These are phyloP conservation scores for Phrynocephalus vlangalii DNA, from an alignment of 2,797 vertebrate genomes.

Conservation along the genomic window DNA sequence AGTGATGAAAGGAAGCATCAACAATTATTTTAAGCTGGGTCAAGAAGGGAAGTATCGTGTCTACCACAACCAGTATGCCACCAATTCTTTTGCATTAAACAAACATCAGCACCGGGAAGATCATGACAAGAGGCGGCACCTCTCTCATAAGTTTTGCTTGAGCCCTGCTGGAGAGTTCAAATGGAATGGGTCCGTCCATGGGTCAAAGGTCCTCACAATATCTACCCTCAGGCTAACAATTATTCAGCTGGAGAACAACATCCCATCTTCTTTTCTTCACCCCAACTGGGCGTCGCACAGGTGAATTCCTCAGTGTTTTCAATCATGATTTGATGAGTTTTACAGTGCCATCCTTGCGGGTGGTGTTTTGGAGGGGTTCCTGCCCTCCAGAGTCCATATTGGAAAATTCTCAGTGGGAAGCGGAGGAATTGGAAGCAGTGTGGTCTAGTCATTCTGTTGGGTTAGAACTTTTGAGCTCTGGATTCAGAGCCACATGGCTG, in stretches of 20 bases:
- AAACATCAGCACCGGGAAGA: constrained; percentile 99
- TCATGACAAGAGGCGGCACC: constrained; percentile 97
- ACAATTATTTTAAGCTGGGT: constrained; percentile 93
- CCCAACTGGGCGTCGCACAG: constrained; percentile 99
- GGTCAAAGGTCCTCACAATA: constrained; percentile 91
- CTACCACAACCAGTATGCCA: constrained; percentile 98
- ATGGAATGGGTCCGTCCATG: constrained; percentile 96
- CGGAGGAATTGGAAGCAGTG: background rate
- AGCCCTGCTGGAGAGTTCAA: constrained; percentile 95
- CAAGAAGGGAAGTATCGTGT: constrained; percentile 97
- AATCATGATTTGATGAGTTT: background rate
- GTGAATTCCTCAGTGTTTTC: constrained; percentile 73
- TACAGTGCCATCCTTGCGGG: background rate
- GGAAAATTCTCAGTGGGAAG: background rate
- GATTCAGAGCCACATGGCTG: no score
- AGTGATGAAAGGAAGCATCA: constrained; percentile 89
- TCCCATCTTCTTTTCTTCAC: constrained; percentile 95
- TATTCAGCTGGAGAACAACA: constrained; percentile 94
- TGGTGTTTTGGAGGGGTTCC: background rate
- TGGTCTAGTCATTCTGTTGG: no score
- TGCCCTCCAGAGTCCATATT: background rate
- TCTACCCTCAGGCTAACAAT: constrained; percentile 96
- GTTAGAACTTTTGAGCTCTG: no score
- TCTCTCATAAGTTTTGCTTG: constrained; percentile 97
- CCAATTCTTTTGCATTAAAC: constrained; percentile 94